A percentile compares a stretch with the other conserved stretches of the same genome.
phyloP scores from a whole-genome alignment of 2,113 vertebrate genomes.

The Heterotis niloticus region DNA sequence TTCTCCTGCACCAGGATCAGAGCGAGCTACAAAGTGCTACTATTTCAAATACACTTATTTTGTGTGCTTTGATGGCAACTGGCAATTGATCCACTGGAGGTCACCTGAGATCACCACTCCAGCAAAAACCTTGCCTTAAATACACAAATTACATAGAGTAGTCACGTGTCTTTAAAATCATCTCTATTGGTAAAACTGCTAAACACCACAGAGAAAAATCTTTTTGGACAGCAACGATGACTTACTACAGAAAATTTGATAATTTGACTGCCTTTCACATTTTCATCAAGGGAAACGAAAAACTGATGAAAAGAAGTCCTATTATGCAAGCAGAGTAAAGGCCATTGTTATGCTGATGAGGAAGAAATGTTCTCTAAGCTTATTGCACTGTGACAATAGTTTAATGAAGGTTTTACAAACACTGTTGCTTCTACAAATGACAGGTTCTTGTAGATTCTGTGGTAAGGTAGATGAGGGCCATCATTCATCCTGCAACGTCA shows the following conservation, averaged over 20 bases:
- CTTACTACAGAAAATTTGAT: too few species aligned
- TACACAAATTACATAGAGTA: too few species aligned
- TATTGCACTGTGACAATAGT: background rate
- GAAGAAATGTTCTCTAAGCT: constrained; percentile 3
- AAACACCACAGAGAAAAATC: background rate
- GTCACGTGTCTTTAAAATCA: background rate
- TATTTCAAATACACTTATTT: background rate
- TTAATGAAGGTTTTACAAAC: constrained; percentile 7
- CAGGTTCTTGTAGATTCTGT: background rate
- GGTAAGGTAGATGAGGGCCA: background rate
- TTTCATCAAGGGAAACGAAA: background rate
- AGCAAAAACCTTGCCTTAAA: too few species aligned
- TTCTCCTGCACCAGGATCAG: constrained; percentile 44
- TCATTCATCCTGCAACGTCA: background rate
- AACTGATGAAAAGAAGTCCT: background rate
- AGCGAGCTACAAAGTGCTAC: constrained; percentile 28
- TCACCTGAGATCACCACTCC: background rate
- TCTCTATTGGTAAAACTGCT: background rate
- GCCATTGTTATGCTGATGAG: background rate
- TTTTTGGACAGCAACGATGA: background rate
- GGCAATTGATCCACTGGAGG: background rate
- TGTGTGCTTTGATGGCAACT: background rate
- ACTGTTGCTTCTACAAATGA: background rate
- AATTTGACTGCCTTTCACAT: too few species aligned
- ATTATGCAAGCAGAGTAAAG: background rate